Base-by-base conservation (phyloP, 1,140 invertebrate species). In the Solenopsis invicta region DNA sequence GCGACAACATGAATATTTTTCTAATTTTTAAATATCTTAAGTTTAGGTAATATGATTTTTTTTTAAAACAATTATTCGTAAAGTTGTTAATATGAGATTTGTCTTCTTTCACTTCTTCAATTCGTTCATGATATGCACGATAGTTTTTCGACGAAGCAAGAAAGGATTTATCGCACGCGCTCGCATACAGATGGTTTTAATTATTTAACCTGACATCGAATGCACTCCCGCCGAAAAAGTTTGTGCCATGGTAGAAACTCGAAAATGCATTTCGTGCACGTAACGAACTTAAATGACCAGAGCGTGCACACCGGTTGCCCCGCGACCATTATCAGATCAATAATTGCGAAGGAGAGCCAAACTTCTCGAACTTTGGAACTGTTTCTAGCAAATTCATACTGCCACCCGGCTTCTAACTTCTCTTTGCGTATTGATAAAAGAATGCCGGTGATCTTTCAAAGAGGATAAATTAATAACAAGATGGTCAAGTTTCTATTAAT, bases 181-280 rank as follows among this genome's bases (percentile, higher is more conserved):
- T 71, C 74, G 45, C 8, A 13, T 48, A 8, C 48, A 48, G 54
- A 77, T 48, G 54, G 62, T 86, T 89, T 89, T 78, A 89, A 89
- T 89, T 87, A 89, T 89, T 89, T 75, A 89, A 69, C 48, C 82
- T 76, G 87, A 86, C 88, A 81, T 76, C 34, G 72, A 85, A 62
- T 67, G 80, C 66, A 37, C 37, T 77, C 71, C 52, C 71, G 61
- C 34, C 66, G 69, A 89, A 89, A 89, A 75, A 86, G 82, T 86
- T 89, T 21, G 48, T 21, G 52, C 72, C 72, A 34, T 45, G 82
- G 29, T 52, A 12, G 74, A 74, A 89, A 89, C 86, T 88, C 62
- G 82, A 81, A 88, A 89, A 61, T 89, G 88, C 78, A 89, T 89
- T 87, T 90, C 89, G 77, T 87, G 89, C 89, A 84, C 56, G 84